phyloP scores from a whole-genome alignment of 2,797 vertebrate genomes.

The Protosalanx chinensis region DNA sequence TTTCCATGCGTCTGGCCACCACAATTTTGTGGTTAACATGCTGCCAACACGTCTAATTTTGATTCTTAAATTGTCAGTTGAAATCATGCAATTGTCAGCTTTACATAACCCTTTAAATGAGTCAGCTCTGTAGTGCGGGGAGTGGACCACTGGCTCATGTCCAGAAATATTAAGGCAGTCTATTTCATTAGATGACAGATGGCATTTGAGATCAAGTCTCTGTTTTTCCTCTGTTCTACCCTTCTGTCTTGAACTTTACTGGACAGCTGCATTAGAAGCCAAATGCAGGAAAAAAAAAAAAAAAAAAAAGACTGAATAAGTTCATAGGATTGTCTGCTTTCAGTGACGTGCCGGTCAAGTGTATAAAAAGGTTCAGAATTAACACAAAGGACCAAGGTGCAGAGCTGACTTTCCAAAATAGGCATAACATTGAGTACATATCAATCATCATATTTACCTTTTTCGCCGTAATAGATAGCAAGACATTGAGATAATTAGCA shows the following conservation, averaged over 20 bases:
- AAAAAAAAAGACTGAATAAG: too few species aligned
- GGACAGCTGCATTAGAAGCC: neutral
- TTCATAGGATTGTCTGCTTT: neutral
- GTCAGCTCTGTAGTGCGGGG: neutral
- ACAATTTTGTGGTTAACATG: too few species aligned
- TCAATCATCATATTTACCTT: conserved; percentile 69
- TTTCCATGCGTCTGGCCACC: too few species aligned
- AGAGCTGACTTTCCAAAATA: too few species aligned
- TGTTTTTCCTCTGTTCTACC: neutral
- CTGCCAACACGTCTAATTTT: too few species aligned
- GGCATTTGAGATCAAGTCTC: conserved; percentile 14
- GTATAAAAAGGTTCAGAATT: neutral
- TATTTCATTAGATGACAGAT: conserved; percentile 31
- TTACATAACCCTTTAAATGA: neutral
- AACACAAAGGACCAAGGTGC: neutral
- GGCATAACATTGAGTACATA: too few species aligned
- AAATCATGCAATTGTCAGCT: neutral
- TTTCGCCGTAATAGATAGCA: conserved; percentile 76
- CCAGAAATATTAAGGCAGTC: conserved; percentile 5
- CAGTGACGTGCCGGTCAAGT: neutral
- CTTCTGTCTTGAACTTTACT: neutral
- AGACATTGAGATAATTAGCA: conserved; percentile 64
- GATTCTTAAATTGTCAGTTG: neutral
- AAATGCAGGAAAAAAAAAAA: too few species aligned
- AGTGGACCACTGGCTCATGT: neutral